Evolutionary conservation across 1,140 invertebrate genomes (phyloP), one percentile per base, ranked within the genome.

Genomic region (Solenopsis invicta): DNA sequence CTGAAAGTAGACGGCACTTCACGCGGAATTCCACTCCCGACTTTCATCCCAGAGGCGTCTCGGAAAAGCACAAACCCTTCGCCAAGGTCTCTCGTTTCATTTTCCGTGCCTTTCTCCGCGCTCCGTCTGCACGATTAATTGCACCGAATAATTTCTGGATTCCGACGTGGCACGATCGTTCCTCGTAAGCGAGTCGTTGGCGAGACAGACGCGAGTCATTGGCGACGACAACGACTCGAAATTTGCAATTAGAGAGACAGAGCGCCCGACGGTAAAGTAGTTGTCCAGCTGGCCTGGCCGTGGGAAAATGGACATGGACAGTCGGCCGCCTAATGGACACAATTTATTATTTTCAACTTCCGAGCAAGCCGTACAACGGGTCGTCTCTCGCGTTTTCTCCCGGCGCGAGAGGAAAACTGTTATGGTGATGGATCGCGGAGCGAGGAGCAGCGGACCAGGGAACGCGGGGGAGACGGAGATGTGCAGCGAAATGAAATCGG

Each of bases 281-380:
- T 56, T 56, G 67, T 52, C 86, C 86, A 37, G 29, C 59, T n/a
- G 24, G 54, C 8, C n/a, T 74, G 59, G 8, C 52, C 66, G 56
- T 88, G 82, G 59, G 82, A 76, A 54, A 76, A 67, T 34, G 67
- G 56, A 84, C 54, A 64, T 61, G 77, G 85, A 89, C 88, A 78
- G 74, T 87, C 61, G 12, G 61, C 34, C 52, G 75, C 62, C 52
- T 90, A 90, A 90, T 90, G 81, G 89, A 81, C 80, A 90, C 86
- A 81, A 92, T 92, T 92, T 92, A 92, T 92, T 92, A 92, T 92
- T 92, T 92, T 87, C 86, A 92, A 92, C 90, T 92, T 91, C 86
- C 86, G 89, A 74, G 84, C 89, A 18, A 81, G 69, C 64, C 41
- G 41, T 80, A 87, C 71, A 74, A 82, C 77, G 78, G 88, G 81